Conservation (phyloP, 2,113 vertebrate genomes). For the Aviceda subcristata region DNA sequence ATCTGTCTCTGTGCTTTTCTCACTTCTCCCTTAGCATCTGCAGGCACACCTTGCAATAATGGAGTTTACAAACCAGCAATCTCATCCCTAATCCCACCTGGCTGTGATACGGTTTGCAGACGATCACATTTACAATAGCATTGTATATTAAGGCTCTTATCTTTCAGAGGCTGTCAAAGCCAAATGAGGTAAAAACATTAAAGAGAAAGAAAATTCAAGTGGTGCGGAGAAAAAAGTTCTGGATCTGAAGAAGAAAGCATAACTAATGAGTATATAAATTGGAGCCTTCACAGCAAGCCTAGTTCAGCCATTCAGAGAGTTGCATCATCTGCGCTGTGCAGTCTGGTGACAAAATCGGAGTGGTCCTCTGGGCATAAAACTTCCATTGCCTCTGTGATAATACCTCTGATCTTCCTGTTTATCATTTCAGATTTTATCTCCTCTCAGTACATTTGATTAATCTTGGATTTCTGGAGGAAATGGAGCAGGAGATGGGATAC, state of each 20-base stretch:
- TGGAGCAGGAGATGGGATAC: not conserved
- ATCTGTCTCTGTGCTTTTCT: not conserved
- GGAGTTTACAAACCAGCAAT: not conserved
- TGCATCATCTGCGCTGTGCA: not conserved
- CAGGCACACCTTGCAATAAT: not conserved
- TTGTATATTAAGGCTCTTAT: not conserved
- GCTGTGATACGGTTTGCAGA: not conserved
- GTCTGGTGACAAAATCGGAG: not conserved
- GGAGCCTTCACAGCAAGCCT: not conserved
- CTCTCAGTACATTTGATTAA: not conserved
- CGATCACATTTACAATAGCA: not conserved
- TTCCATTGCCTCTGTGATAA: not conserved
- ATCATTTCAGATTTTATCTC: constrained; percentile 8
- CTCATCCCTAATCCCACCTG: not conserved
- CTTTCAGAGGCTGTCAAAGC: not conserved
- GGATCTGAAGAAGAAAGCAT: not conserved
- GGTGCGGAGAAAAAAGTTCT: not conserved
- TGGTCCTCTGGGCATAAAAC: not conserved
- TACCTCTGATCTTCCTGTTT: not conserved
- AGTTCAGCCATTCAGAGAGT: not conserved
- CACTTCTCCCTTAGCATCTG: not conserved
- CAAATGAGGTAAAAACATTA: not conserved
- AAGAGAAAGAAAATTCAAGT: not conserved
- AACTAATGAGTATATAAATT: not conserved
- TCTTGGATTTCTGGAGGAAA: not conserved